phyloP scores from a whole-genome alignment of 2,888 invertebrate species.

The Scaptomyza polygonia region DNA sequence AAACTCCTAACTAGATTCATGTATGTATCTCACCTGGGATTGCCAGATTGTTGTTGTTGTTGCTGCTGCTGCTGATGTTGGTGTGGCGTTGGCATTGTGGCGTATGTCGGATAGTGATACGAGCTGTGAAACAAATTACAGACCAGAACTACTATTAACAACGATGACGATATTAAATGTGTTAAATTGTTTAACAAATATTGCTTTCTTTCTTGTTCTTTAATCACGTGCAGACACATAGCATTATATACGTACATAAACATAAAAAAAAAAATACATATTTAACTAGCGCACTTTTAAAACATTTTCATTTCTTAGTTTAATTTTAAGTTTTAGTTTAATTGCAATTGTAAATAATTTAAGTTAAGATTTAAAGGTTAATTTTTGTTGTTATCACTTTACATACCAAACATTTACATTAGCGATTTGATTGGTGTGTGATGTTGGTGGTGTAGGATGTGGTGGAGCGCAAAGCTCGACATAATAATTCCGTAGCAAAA shows the following conservation, averaged over 20 bases:
- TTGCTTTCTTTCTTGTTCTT: conserved; percentile 40
- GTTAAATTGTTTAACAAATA: conserved; percentile 28
- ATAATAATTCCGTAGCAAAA: conserved; percentile 81
- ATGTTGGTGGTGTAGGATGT: conserved; percentile 80
- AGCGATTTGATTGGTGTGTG: conserved; percentile 81
- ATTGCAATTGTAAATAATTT: conserved; percentile 33
- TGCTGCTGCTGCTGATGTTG: conserved; percentile 85
- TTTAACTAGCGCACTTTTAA: conserved; percentile 49
- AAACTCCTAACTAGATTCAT: neutral
- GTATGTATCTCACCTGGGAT: conserved; percentile 44
- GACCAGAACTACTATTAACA: conserved; percentile 24
- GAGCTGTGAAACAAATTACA: conserved; percentile 66
- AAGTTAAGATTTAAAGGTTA: conserved; percentile 39
- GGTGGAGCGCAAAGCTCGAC: conserved; percentile 81
- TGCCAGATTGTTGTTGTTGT: conserved; percentile 62
- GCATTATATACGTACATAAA: conserved; percentile 39
- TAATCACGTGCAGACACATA: conserved; percentile 77
- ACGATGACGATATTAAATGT: neutral
- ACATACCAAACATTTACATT: conserved; percentile 81
- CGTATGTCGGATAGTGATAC: conserved; percentile 81
- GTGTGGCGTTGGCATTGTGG: conserved; percentile 86
- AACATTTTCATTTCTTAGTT: conserved; percentile 31
- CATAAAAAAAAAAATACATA: conserved; percentile 16
- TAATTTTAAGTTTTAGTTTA: conserved; percentile 32
- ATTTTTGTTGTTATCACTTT: conserved; percentile 64